Conservation (phyloP, 92 coral and sea anemone species). For the Porites rus region DNA sequence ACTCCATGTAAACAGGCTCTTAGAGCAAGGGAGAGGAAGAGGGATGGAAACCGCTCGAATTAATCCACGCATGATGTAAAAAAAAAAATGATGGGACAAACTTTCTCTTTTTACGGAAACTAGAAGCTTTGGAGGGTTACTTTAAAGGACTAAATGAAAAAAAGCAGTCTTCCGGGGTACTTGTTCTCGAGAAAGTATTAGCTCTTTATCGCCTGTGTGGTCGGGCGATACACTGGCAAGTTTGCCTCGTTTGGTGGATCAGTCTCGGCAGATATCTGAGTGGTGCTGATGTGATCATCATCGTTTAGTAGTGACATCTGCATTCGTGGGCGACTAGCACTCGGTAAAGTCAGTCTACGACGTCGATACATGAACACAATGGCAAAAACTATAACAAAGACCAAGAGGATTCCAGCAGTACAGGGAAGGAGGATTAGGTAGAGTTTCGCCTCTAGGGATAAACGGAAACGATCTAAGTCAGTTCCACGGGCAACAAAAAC, state of each 20-base stretch:
- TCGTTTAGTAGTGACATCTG: slow-evolving; percentile 44
- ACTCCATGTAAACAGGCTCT: too few species aligned
- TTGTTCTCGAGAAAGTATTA: background rate
- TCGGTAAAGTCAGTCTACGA: slow-evolving; percentile 11
- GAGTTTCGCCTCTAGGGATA: slow-evolving; percentile 21
- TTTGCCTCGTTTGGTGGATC: slow-evolving; percentile 29
- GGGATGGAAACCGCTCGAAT: too few species aligned
- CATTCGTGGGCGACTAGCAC: slow-evolving; percentile 19
- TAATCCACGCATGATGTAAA: too few species aligned
- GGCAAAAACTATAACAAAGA: background rate
- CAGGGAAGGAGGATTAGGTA: slow-evolving; percentile 36
- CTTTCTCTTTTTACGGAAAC: too few species aligned
- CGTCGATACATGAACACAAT: slow-evolving; percentile 20
- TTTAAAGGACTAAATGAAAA: too few species aligned
- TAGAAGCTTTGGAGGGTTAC: too few species aligned
- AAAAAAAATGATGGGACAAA: too few species aligned
- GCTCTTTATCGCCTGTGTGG: slow-evolving; percentile 31
- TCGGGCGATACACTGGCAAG: slow-evolving; percentile 49
- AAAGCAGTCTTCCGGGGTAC: background rate
- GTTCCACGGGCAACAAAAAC: too few species aligned
- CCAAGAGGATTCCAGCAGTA: slow-evolving; percentile 20
- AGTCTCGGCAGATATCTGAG: slow-evolving; percentile 32
- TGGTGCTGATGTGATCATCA: slow-evolving; percentile 19
- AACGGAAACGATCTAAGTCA: background rate
- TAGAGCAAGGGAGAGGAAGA: too few species aligned